Evolutionary conservation across 2,797 vertebrate species (phyloP).

Genomic region (Allenopithecus nigroviridis): DNA sequence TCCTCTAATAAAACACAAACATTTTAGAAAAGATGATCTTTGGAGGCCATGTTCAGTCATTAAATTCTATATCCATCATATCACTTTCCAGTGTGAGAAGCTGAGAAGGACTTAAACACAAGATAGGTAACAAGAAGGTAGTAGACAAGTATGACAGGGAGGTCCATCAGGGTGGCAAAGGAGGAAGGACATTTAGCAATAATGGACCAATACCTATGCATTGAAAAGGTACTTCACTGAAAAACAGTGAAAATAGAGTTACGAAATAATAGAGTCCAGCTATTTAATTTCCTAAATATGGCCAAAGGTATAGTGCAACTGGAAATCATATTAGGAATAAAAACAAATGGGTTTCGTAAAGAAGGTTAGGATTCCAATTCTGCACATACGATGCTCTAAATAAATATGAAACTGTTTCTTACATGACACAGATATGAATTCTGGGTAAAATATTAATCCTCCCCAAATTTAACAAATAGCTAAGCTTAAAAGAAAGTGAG

Average conservation of each 20-base stretch:
- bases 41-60: not conserved
- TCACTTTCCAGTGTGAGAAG: constrained; percentile 8
- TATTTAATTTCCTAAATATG: not conserved
- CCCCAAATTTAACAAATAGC: not conserved
- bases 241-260: not conserved
- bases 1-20: not conserved
- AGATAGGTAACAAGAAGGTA: not conserved
- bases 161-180: no score
- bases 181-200: not conserved
- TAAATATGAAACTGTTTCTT: not conserved
- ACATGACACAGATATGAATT: not conserved
- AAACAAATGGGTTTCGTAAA: constrained; percentile 14
- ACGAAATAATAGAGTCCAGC: not conserved
- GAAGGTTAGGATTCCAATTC: not conserved
- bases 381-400: not conserved
- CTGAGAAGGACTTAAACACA: not conserved
- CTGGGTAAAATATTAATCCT: not conserved
- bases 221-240: not conserved
- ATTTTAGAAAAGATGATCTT: constrained; percentile 15
- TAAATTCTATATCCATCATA: not conserved
- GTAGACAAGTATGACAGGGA: not conserved
- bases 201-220: not conserved
- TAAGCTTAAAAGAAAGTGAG: constrained; percentile 13
- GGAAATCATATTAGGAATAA: constrained; percentile 14
- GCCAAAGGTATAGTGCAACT: not conserved